Evolutionary conservation across 2,113 vertebrate species (phyloP), one percentile per base, ranked within the genome.

Genomic region (Amazona guildingii): DNA sequence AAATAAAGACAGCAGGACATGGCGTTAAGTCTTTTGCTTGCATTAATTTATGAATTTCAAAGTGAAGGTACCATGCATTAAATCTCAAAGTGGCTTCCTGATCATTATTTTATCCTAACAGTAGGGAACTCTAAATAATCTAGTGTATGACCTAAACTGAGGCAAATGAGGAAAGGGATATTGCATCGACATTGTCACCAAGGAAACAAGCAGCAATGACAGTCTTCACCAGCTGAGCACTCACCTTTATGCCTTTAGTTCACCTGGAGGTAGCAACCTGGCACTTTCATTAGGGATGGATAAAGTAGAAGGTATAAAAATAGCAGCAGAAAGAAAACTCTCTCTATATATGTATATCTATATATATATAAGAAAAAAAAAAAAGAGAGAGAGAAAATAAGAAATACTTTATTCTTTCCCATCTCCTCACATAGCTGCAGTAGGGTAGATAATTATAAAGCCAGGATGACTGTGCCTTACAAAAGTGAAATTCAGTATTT

Each of bases 141-240:
- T 28, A 19, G 18, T 37, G 29, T 52, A 13, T 86, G 48, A 86
- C 66, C 64, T 61, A 75, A 92, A 76, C 24, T 37, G 67, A 93
- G 57, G 49, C 20, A 68, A 66, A 77, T 55, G 69, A 23, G 35
- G 76, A 51, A 77, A 68, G 28, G 73, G 61, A 67, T 81, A 75
- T 81, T 81, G 24, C 44, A 64, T 59, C 52, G 41, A 37, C 2
- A 1, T 66, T 84, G 88, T 93, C 86, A 84, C 86, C 86, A 95
- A 83, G 92, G 94, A 95, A 95, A 95, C 88, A 44, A 91, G 77
- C 81, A 91, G 28, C 37, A 73, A 44, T 75, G 86, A 83, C 90
- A 90, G 28, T 43, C 80, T 90, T 68, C 73, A 90, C 76, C 73
- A 88, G 79, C 80, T 94, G 89, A 85, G 52, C 43, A 66, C 52